Base-by-base conservation (phyloP, 2,888 invertebrate genomes). In the Drosophila trichaetosa region DNA sequence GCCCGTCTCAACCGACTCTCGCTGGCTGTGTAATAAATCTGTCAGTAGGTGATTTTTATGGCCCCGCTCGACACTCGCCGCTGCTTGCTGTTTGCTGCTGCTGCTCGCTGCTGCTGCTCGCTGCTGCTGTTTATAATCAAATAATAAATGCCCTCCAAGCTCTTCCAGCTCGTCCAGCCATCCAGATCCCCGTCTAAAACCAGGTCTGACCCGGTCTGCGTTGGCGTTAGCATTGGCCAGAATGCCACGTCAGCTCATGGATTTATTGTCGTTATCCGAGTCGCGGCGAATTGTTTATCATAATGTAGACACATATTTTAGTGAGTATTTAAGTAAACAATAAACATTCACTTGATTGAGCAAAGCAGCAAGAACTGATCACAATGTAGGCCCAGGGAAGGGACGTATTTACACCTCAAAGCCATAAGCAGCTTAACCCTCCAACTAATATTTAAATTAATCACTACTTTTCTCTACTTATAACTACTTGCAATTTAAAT, bases 21-120 rank as follows among this genome's bases (percentile, higher is more conserved):
- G 79, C 78, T 80, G 83, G 79, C 78, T 81, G 83, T 84, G 92
- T 91, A 91, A 91, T 91, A 91, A 91, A 91, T 91, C 91, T 91
- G 92, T 91, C 91, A 91, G 83, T 89, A 90, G 89, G 89, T 91
- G 91, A 91, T 88, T 87, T 87, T 87, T 87, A 87, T 87, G 83
- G 87, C 75, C 82, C 69, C 81, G 82, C 86, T 87, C 89, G 77
- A 88, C 90, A 83, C 80, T 82, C 73, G 72, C 78, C 85, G 80
- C 64, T 61, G 57, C 51, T 51, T 59, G 51, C 88, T 82, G 88
- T 83, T 87, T 24, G 18, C 40, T 38, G 46, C 36, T 46, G 56
- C 57, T 40, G 68, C 40, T 21, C 21, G 76, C 27, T 40, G 57
- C 90, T 85, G 86, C 87, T 89, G 85, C n/a, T n/a, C 21, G 76